A percentile compares a stretch with the other conserved stretches of the same genome.
Evolutionary conservation across 2,888 invertebrate species (phyloP).

Genomic region (Taphrorychus bicolor): DNA sequence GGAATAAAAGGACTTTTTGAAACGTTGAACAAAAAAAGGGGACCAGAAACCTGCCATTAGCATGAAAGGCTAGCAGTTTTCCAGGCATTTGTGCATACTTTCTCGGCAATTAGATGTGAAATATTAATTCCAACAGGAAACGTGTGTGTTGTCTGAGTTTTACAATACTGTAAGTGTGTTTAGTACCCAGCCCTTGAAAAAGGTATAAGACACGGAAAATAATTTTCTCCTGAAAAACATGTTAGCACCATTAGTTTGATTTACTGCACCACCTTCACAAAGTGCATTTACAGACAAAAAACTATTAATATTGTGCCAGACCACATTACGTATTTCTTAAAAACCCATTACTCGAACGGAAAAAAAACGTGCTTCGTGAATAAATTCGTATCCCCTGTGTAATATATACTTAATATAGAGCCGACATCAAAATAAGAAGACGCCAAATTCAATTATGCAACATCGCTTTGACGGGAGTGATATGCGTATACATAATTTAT

Average conservation of each 20-base stretch:
- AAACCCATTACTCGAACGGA: not conserved
- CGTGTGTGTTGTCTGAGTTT: not conserved
- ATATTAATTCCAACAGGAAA: not conserved
- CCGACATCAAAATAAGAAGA: not conserved
- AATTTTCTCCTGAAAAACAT: too few species aligned
- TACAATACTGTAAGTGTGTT: not conserved
- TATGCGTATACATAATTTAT: slow-evolving; percentile 1
- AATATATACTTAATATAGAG: slow-evolving; percentile 1
- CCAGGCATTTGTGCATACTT: not conserved
- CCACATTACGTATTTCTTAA: not conserved
- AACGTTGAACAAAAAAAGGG: too few species aligned
- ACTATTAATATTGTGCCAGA: too few species aligned
- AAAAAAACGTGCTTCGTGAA: not conserved
- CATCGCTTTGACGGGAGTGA: slow-evolving; percentile 1
- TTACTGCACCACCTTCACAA: too few species aligned
- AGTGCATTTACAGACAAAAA: too few species aligned
- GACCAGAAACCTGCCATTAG: too few species aligned
- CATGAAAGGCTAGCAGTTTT: not conserved
- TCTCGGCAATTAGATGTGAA: not conserved
- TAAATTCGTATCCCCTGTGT: not conserved
- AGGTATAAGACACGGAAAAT: not conserved
- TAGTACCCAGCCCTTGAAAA: not conserved
- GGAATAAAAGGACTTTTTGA: not conserved
- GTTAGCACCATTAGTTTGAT: too few species aligned
- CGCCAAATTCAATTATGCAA: not conserved